phyloP scores from a whole-genome alignment of 2,113 vertebrate genomes.

The Speoplatyrhinus poulsoni region DNA sequence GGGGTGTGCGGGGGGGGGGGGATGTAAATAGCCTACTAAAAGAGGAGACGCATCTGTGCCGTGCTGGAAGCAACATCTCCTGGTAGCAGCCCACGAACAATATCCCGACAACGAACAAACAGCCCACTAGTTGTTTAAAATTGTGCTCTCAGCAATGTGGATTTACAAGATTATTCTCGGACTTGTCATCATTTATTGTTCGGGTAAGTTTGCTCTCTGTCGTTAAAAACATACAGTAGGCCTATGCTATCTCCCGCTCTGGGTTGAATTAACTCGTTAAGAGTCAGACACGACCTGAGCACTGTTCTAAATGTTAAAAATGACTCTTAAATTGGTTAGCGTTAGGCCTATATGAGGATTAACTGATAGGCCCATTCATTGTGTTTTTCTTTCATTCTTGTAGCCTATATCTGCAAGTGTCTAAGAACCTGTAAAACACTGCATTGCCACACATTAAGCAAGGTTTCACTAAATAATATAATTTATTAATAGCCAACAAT shows the following conservation, averaged over 20 bases:
- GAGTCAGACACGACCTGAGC: not conserved
- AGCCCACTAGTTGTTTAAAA: constrained; percentile 2
- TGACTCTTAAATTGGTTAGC: not conserved
- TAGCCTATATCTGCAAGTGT: no score
- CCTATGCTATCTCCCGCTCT: not conserved
- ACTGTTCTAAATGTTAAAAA: not conserved
- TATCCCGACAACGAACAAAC: constrained; percentile 3
- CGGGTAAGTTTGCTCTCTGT: constrained; percentile 59
- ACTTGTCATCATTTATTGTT: constrained; percentile 53
- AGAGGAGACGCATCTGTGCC: constrained; percentile 68
- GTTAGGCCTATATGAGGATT: no score
- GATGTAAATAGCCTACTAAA: constrained; percentile 57
- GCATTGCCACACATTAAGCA: no score
- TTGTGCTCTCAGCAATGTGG: constrained; percentile 54
- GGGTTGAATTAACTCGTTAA: not conserved
- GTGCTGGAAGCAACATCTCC: constrained; percentile 61
- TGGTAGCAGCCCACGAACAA: constrained; percentile 29
- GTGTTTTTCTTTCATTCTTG: no score
- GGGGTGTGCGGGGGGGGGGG: constrained; percentile 1
- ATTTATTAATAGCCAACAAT: no score
- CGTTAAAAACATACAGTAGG: no score
- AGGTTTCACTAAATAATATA: no score
- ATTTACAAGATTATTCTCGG: constrained; percentile 60
- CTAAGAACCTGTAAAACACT: no score
- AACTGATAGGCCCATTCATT: no score